Evolutionary conservation across 1,140 invertebrate genomes (phyloP).

Genomic region (Geopemphigus sp.): DNA sequence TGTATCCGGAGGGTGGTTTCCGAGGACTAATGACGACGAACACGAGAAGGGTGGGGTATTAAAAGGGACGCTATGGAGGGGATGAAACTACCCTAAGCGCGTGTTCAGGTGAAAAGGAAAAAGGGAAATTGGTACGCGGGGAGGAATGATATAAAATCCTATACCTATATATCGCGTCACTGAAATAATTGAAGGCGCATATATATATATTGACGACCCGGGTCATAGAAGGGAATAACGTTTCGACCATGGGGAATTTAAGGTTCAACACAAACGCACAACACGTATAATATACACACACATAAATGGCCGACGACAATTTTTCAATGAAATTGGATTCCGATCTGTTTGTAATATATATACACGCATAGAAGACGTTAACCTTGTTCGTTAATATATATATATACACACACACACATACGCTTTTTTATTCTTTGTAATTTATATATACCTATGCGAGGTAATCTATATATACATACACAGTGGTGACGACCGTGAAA

Average conservation of each 20-base stretch:
- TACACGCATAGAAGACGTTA: slow-evolving; percentile 8
- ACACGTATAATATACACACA: too few species aligned
- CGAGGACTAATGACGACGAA: slow-evolving; percentile 1
- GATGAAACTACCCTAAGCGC: not conserved
- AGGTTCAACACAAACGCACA: not conserved
- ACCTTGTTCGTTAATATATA: not conserved
- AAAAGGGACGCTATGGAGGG: not conserved
- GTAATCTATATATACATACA: not conserved
- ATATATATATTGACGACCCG: not conserved
- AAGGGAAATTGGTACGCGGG: not conserved
- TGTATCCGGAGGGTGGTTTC: slow-evolving; percentile 13
- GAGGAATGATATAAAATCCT: not conserved
- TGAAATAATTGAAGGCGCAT: not conserved
- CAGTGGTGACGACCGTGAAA: not conserved
- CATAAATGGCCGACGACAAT: not conserved
- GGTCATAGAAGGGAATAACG: not conserved
- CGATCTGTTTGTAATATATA: not conserved
- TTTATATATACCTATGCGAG: not conserved
- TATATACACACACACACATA: not conserved
- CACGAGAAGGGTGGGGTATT: not conserved
- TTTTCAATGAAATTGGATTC: slow-evolving; percentile 24
- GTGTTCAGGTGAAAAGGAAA: slow-evolving; percentile 7
- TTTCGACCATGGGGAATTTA: not conserved
- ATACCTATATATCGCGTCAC: not conserved
- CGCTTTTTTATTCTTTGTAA: not conserved